Evolutionary conservation across 2,113 vertebrate species (phyloP).

Genomic region (Hystrix cristata): DNA sequence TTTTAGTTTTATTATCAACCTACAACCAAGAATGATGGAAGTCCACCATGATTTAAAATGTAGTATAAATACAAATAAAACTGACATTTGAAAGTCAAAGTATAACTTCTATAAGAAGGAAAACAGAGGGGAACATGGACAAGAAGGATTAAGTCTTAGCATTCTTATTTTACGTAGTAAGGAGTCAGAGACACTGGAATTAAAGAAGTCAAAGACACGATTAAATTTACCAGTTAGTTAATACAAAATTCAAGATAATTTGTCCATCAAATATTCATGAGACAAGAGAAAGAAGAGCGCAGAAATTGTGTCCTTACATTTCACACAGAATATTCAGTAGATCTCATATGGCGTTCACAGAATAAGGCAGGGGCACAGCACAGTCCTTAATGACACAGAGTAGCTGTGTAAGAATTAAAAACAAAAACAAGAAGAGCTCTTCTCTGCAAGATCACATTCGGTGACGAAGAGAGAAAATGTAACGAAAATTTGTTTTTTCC

Average conservation of each 20-base stretch:
- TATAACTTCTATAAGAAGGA: neutral
- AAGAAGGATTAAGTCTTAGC: neutral
- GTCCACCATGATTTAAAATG: neutral
- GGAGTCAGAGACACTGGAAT: neutral
- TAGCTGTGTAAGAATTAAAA: neutral
- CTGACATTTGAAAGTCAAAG: neutral
- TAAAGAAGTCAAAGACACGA: neutral
- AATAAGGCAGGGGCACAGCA: neutral
- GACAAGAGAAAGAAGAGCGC: neutral
- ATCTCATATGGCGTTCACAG: neutral
- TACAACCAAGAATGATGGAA: slow-evolving; percentile 26
- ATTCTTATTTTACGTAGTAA: neutral
- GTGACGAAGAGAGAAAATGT: neutral
- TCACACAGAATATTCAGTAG: neutral
- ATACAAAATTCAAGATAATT: neutral
- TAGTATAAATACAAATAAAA: slow-evolving; percentile 36
- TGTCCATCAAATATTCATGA: neutral
- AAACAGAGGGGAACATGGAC: neutral
- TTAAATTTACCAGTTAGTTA: slow-evolving; percentile 10
- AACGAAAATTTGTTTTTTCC: neutral
- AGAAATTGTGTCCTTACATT: neutral
- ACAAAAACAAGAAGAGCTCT: neutral
- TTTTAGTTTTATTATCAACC: slow-evolving; percentile 30
- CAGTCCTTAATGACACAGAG: neutral
- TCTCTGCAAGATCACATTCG: neutral